Conservation (phyloP, 2,113 vertebrate genomes). For the Butastur rufipennis region DNA sequence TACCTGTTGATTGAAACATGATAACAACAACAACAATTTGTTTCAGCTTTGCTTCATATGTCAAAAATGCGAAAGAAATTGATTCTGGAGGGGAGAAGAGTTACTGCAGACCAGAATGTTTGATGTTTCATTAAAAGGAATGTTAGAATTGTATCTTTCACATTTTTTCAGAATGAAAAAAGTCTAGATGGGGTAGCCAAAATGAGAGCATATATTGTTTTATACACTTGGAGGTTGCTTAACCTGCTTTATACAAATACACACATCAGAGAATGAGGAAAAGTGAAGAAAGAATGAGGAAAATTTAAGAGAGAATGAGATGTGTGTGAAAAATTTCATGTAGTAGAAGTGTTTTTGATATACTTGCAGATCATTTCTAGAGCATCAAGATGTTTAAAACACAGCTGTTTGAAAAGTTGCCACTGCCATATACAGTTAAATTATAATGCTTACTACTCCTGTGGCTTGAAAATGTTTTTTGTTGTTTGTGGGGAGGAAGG, state of each 20-base stretch:
- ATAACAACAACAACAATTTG: not conserved
- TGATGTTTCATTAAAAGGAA: not conserved
- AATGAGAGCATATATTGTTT: not conserved
- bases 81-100: not conserved
- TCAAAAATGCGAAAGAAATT: not conserved
- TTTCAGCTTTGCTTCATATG: not conserved
- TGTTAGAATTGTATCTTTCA: not conserved
- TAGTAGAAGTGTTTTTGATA: not conserved
- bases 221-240: fast-evolving
- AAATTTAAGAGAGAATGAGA: not conserved
- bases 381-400: not conserved
- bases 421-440: not conserved
- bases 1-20: not conserved
- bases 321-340: not conserved
- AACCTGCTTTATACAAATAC: not conserved
- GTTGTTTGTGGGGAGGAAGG: not conserved
- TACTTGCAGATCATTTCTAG: not conserved
- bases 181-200: not conserved
- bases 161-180: not conserved
- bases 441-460: not conserved
- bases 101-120: not conserved
- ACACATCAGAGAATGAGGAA: not conserved
- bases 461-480: not conserved
- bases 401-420: not conserved
- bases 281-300: not conserved